Percentiles rank a stretch among this genome's conserved stretches.
Conservation (phyloP, 2,797 vertebrate species). For the Myotis daubentonii region DNA sequence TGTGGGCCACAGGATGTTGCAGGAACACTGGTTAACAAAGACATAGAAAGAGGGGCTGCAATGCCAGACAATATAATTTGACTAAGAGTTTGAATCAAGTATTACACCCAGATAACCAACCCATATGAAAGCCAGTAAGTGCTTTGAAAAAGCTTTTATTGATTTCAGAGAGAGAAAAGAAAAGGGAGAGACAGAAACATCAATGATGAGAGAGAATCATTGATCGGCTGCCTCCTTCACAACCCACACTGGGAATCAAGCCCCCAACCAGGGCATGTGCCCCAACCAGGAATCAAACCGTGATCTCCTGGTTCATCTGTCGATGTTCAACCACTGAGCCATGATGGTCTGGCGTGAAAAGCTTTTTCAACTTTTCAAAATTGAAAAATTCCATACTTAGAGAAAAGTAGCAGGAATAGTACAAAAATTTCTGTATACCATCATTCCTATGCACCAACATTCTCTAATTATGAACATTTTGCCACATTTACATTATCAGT, state of each 20-base stretch:
- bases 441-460: not conserved
- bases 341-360: not conserved
- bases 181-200: too few relatives aligned
- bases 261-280: too few relatives aligned
- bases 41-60: not conserved
- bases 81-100: not conserved
- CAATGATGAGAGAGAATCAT: too few relatives aligned
- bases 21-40: not conserved
- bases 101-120: not conserved
- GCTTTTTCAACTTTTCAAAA: not conserved
- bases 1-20: not conserved
- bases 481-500: not conserved
- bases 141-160: not conserved
- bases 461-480: not conserved
- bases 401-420: constrained; percentile 3
- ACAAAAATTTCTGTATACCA: not conserved
- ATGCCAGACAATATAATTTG: not conserved
- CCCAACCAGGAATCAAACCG: too few relatives aligned
- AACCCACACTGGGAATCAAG: too few relatives aligned
- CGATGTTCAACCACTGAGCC: too few relatives aligned
- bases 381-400: not conserved
- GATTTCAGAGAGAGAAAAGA: too few relatives aligned
- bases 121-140: not conserved
- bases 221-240: too few relatives aligned
- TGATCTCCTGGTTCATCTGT: too few relatives aligned